Evolutionary conservation across 1,140 invertebrate species (phyloP).

Genomic region (Drosophila orosa): DNA sequence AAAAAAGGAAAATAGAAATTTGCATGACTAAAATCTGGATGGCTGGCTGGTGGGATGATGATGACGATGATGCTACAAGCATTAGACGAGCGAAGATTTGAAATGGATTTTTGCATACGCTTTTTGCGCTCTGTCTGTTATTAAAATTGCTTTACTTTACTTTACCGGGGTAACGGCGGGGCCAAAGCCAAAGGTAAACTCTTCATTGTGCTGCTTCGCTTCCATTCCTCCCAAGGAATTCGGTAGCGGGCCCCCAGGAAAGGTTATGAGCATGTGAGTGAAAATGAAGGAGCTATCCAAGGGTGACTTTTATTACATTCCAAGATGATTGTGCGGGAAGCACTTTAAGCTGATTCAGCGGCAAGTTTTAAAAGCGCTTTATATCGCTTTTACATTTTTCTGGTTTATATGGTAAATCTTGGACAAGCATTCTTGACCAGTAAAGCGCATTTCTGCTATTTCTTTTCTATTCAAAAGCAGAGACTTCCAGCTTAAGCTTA

Average conservation of each 20-base stretch:
- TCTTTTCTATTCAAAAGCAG: neutral
- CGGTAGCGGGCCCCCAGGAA: neutral
- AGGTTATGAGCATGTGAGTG: constrained; percentile 35
- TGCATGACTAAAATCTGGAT: constrained; percentile 61
- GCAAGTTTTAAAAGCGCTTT: constrained; percentile 1
- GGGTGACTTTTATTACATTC: constrained; percentile 52
- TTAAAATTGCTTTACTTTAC: constrained; percentile 63
- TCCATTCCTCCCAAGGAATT: constrained; percentile 14
- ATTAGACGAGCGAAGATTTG: constrained; percentile 70
- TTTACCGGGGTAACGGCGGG: constrained; percentile 8
- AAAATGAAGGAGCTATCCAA: constrained; percentile 23
- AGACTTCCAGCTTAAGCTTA: neutral
- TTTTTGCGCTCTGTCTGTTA: constrained; percentile 71
- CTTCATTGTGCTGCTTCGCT: constrained; percentile 31
- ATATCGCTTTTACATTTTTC: neutral
- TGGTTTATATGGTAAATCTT: neutral
- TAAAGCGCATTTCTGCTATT: neutral
- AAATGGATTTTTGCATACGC: constrained; percentile 72
- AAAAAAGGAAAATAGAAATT: constrained; percentile 48
- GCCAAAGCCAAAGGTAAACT: constrained; percentile 36
- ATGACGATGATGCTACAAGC: constrained; percentile 28
- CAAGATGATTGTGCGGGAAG: constrained; percentile 16
- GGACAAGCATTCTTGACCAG: neutral
- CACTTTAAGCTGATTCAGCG: constrained; percentile 27
- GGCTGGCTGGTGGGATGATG: constrained; percentile 29